Base-by-base conservation (phyloP, 2,113 vertebrate genomes). In the Zosterops borbonicus region DNA sequence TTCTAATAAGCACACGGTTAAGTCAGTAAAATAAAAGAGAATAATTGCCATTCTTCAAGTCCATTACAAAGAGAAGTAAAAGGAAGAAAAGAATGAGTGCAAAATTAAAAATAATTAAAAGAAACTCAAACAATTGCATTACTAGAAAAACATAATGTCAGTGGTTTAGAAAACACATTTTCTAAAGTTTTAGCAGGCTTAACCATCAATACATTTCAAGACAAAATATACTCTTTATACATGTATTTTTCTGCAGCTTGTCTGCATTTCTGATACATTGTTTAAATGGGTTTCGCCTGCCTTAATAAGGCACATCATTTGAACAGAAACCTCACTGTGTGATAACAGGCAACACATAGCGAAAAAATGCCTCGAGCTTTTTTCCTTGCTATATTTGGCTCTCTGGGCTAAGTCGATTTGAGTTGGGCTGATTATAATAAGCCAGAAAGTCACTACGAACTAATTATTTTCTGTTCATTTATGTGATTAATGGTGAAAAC, bases 401-500 rank as follows among this genome's bases (percentile, higher is more conserved):
- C 53, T 95, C 85, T 94, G 83, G 86, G 79, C 95, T 96, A 97
- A 96, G 90, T 96, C 94, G 89, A 97, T 96, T 96, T 97, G 97
- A 97, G 93, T 96, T 91, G 90, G 79, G 75, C 83, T 97, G 96
- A 95, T 97, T 96, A 97, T 95, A 95, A 96, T 96, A 97, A 97
- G 94, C 91, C 91, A 96, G 87, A 97, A 97, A 96, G 95, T 97
- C 87, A 97, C 94, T 94, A 95, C 2, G 65, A 93, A 95, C 91
- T 97, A 97, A 97, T 97, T 96, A 98, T 97, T 97, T 98, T 97
- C 93, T 97, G 94, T 96, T 98, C 92, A 96, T 97, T 98, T 97
- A 94, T 95, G 92, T 97, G 96, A 97, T 97, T 98, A 97, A 97
- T 96, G 90, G 95, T 97, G 93, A 96, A 98, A 98, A 97, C 79